Evolutionary conservation across 2,888 invertebrate genomes (phyloP).

Genomic region (Drosophila merina): DNA sequence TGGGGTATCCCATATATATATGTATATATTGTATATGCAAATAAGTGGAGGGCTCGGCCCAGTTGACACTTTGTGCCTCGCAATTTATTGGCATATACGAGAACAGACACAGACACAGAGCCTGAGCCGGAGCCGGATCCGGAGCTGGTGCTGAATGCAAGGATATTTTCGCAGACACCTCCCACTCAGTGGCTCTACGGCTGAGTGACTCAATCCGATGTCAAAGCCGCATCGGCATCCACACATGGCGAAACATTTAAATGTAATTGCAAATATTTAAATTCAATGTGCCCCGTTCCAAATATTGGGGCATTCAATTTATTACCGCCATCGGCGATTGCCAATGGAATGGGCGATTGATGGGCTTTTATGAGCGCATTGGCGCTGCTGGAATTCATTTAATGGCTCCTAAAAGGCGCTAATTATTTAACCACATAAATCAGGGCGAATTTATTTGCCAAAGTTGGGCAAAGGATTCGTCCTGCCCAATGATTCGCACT

Average conservation of each 20-base stretch:
- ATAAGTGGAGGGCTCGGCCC: slow-evolving; percentile 28
- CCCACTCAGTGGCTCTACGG: slow-evolving; percentile 9
- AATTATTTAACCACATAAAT: slow-evolving; percentile 49
- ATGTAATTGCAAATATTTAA: slow-evolving; percentile 78
- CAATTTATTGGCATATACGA: slow-evolving; percentile 71
- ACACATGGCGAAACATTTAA: slow-evolving; percentile 60
- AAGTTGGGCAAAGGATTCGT: neutral
- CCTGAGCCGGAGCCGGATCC: slow-evolving; percentile 5
- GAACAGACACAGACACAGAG: slow-evolving; percentile 27
- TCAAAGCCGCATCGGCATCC: slow-evolving; percentile 13
- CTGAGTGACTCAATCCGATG: slow-evolving; percentile 1
- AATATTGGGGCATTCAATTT: slow-evolving; percentile 46
- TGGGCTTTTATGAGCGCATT: slow-evolving; percentile 21
- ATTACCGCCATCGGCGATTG: slow-evolving; percentile 29
- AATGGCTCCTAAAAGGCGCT: slow-evolving; percentile 43
- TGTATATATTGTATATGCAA: slow-evolving; percentile 28
- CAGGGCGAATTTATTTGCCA: slow-evolving; percentile 18
- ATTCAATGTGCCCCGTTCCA: slow-evolving; percentile 49
- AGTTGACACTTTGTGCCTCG: slow-evolving; percentile 53
- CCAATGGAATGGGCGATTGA: slow-evolving; percentile 15
- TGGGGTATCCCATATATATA: slow-evolving; percentile 5
- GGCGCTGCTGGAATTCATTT: slow-evolving; percentile 22
- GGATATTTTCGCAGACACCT: slow-evolving; percentile 37
- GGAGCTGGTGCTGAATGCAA: slow-evolving; percentile 14
- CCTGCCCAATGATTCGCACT: slow-evolving; percentile 1